Evolutionary conservation across 2,113 vertebrate genomes (phyloP).

Genomic region (Eira barbara): DNA sequence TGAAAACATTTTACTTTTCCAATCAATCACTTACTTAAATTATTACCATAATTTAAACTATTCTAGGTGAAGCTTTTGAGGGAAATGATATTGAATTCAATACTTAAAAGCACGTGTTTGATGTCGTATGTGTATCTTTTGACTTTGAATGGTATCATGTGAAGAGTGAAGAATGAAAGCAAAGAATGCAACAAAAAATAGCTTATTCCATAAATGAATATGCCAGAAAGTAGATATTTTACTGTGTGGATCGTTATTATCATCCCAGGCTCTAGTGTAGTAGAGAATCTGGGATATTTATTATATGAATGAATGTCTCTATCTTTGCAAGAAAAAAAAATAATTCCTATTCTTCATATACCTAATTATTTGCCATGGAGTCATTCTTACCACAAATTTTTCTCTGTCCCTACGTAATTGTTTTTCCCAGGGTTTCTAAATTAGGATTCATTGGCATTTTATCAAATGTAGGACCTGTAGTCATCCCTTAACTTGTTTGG

Average conservation of each 20-base stretch:
- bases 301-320: neutral
- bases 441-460: neutral
- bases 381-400: neutral
- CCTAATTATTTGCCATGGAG: neutral
- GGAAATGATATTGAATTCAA: neutral
- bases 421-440: neutral
- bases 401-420: neutral
- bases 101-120: neutral
- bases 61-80: neutral
- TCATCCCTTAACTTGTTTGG: neutral
- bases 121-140: neutral
- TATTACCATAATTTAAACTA: neutral
- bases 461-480: neutral
- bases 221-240: neutral
- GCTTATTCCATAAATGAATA: neutral
- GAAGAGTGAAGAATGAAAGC: constrained; percentile 5
- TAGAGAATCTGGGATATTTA: neutral
- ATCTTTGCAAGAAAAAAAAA: neutral
- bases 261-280: neutral
- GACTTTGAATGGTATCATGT: neutral
- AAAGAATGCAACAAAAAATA: neutral
- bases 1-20: neutral
- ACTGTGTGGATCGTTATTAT: neutral
- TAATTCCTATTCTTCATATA: neutral
- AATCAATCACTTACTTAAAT: neutral